Evolutionary conservation across 2,113 vertebrate species (phyloP).

Genomic region (Oreochromis aureus): DNA sequence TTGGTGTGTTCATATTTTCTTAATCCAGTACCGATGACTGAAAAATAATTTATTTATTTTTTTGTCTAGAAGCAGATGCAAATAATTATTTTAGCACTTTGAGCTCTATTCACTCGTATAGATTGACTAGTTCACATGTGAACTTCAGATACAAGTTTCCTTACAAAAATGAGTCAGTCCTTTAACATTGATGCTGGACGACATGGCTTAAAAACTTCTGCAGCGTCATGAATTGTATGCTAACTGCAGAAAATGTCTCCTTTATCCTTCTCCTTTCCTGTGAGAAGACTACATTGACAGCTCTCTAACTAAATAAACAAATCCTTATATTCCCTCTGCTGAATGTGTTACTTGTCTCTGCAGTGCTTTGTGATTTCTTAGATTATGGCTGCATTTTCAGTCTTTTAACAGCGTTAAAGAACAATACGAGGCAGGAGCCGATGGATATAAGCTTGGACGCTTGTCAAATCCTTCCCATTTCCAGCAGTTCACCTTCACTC

Average conservation of each 20-base stretch:
- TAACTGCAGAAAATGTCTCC: not conserved
- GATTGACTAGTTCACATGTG: not conserved
- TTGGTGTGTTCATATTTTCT: not conserved
- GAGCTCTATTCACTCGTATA: not conserved
- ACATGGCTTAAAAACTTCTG: not conserved
- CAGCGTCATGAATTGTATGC: not conserved
- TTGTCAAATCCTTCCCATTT: not conserved
- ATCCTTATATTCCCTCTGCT: not conserved
- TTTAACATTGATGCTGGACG: not conserved
- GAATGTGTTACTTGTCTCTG: not conserved
- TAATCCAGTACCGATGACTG: not conserved
- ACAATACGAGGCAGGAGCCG: not conserved
- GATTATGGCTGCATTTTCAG: not conserved
- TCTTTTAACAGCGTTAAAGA: not conserved
- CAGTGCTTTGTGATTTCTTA: not conserved
- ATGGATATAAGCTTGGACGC: not conserved
- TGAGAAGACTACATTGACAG: not conserved
- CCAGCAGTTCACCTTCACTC: not conserved
- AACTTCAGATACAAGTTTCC: not conserved
- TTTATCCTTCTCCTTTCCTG: not conserved
- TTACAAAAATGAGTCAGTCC: not conserved
- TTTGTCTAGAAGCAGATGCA: not conserved
- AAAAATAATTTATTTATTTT: not conserved
- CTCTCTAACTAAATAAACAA: not conserved
- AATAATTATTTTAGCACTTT: not conserved